Evolutionary conservation across 2,113 vertebrate species (phyloP).

Genomic region (Strix aluco): DNA sequence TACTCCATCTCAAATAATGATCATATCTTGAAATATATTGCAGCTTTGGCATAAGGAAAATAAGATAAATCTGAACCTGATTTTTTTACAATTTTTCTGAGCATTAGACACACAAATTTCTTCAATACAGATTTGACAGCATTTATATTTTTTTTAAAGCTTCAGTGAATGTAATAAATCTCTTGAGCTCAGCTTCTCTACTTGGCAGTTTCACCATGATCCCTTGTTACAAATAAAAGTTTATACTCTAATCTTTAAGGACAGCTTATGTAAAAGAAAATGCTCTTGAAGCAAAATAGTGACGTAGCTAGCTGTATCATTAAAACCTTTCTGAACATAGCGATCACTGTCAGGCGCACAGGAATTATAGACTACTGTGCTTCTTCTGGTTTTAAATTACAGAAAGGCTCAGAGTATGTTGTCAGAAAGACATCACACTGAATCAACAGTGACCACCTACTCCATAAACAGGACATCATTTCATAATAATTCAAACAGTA

Average conservation of each 20-base stretch:
- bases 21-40: not conserved
- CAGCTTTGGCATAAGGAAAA: not conserved
- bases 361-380: not conserved
- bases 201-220: not conserved
- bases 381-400: not conserved
- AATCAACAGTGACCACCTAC: not conserved
- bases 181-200: not conserved
- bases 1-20: not conserved
- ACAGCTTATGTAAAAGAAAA: constrained; percentile 6
- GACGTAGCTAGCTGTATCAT: not conserved
- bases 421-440: not conserved
- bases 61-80: not conserved
- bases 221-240: not conserved
- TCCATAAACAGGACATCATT: not conserved
- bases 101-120: not conserved
- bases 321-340: not conserved
- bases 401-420: not conserved
- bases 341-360: not conserved
- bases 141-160: not conserved
- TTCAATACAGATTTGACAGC: not conserved
- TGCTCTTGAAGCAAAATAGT: not conserved
- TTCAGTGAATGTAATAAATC: not conserved
- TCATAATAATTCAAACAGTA: not conserved
- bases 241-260: constrained; percentile 1
- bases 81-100: not conserved